Evolutionary conservation across 2,797 vertebrate species (phyloP).

Genomic region (Gymnopithys bicolor): DNA sequence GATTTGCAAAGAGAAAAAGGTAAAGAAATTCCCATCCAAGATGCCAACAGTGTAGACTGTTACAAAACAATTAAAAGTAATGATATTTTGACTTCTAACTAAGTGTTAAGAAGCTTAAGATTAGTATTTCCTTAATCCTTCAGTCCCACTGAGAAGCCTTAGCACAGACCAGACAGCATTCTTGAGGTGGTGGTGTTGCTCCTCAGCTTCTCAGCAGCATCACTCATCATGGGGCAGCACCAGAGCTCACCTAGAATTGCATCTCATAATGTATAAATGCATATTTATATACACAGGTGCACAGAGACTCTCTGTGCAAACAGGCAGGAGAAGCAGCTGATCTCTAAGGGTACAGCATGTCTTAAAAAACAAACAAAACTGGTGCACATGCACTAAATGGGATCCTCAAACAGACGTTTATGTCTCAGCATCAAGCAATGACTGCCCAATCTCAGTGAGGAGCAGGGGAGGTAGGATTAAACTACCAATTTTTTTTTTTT

Average conservation of each 20-base stretch:
- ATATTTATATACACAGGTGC: neutral
- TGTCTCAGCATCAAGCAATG: neutral
- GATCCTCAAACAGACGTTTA: neutral
- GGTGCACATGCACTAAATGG: neutral
- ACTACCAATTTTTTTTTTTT: neutral
- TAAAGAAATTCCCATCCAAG: neutral
- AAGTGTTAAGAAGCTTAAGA: neutral
- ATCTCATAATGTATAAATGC: fast-evolving
- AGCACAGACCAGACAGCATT: neutral
- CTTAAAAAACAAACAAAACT: neutral
- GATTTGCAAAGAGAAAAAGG: neutral
- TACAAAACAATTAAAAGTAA: constrained; percentile 16
- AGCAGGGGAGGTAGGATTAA: neutral
- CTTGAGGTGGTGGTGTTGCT: neutral
- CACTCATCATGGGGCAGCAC: neutral
- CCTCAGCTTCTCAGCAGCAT: neutral
- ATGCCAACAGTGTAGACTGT: neutral
- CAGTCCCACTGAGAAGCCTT: neutral
- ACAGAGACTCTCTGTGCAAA: neutral
- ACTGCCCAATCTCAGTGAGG: neutral
- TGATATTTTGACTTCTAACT: neutral
- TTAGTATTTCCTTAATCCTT: neutral
- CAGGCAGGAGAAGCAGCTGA: neutral
- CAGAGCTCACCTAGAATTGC: neutral
- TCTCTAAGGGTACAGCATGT: neutral